Evolutionary conservation across 2,888 invertebrate genomes (phyloP), one percentile per base, ranked within the genome.

Genomic region (Calliopum simillimum): DNA sequence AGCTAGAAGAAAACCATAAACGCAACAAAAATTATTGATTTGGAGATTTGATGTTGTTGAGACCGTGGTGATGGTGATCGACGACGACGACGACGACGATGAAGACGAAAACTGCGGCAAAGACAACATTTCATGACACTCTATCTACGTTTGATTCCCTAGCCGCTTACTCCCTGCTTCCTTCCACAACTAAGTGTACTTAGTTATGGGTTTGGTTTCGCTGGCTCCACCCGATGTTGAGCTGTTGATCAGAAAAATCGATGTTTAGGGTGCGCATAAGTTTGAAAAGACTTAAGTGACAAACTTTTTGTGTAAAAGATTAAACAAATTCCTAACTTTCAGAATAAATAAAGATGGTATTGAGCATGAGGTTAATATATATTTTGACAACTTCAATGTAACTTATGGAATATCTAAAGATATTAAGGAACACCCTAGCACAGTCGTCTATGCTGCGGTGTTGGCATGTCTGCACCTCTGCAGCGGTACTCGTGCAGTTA

Each of bases 21-120:
- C 61, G 69, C 69, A 71, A 6, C 63, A 68, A 61, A 81, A 79
- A 79, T 79, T 81, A 81, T 81, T 77, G 81, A 80, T 78, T 80
- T 79, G 78, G 78, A 81, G 64, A 66, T 71, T 73, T 67, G 73
- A 72, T 74, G 70, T 68, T 61, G 68, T 68, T 61, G 68, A 53
- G 64, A 51, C 53, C 12, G 59, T 25, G 51, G 70, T 72, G 33
- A 8, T 33, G 33, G 70, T 69, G 70, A 64, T 69, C 72, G 70
- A 61, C 68, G 55, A 58, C 51, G 53, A n/a, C 72, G 67, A 70
- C 72, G 70, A 61, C 68, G 55, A 58, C 51, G 53, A n/a, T 12
- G 56, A n/a, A 70, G 64, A 51, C 64, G 68, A 44, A 44, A 58
- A 25, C 46, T 43, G 53, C 13, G 21, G 44, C 59, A 59, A 49